Conservation (phyloP, 2,113 vertebrate genomes). For the Oryzias celebensis region DNA sequence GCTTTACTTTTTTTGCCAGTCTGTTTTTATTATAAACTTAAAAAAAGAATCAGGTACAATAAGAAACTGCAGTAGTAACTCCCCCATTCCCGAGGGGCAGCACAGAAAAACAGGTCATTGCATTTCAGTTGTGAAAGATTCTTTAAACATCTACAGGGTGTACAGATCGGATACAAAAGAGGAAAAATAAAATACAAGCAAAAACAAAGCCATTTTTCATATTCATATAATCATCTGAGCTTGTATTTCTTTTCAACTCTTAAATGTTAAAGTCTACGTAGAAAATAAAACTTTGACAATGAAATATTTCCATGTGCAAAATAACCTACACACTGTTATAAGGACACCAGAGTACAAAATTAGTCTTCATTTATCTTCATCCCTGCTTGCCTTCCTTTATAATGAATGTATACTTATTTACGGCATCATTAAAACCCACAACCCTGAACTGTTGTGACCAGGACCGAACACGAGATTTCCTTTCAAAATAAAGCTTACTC, state of each 20-base stretch:
- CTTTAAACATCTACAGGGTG: constrained; percentile 71
- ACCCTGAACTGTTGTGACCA: not conserved
- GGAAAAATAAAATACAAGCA: constrained; percentile 71
- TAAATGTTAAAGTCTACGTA: constrained; percentile 70
- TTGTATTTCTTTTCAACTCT: constrained; percentile 61
- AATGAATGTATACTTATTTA: not conserved
- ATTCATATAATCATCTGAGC: constrained; percentile 52
- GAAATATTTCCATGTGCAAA: constrained; percentile 76
- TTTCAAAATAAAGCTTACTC: too few relatives aligned
- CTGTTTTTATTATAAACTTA: constrained; percentile 80
- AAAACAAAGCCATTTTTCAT: constrained; percentile 69
- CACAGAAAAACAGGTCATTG: constrained; percentile 80
- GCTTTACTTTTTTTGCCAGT: constrained; percentile 69
- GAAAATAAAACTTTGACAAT: constrained; percentile 77
- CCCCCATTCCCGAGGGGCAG: constrained; percentile 56
- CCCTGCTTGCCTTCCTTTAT: constrained; percentile 45
- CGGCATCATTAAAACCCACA: not conserved
- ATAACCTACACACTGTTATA: constrained; percentile 58
- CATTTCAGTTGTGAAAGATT: constrained; percentile 78
- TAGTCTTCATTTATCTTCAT: constrained; percentile 31
- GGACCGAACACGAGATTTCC: not conserved
- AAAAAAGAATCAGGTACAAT: constrained; percentile 79
- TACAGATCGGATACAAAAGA: constrained; percentile 76
- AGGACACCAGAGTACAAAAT: constrained; percentile 70
- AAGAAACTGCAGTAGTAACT: constrained; percentile 79